Percentiles rank a stretch among this genome's conserved stretches.
phyloP scores from a whole-genome alignment of 1,140 invertebrate species.

The Scaptomyza graminum region DNA sequence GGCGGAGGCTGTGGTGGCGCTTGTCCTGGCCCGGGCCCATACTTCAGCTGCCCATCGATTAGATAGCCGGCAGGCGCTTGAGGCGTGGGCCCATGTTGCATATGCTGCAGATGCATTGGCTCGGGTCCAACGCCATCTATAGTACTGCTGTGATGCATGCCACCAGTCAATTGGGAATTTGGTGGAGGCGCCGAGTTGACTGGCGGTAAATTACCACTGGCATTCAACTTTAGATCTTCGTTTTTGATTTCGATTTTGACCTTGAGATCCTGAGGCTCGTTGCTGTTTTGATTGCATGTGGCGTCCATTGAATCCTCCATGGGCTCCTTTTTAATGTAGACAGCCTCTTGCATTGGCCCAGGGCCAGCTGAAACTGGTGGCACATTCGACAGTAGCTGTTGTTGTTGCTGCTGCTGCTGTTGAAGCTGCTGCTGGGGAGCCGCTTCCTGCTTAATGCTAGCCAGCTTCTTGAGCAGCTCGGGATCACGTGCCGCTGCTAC shows the following conservation, averaged over 20 bases:
- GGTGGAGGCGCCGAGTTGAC: slow-evolving; percentile 43
- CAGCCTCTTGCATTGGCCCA: slow-evolving; percentile 43
- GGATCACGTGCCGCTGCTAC: slow-evolving; percentile 59
- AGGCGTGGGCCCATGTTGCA: slow-evolving; percentile 50
- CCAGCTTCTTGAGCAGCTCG: slow-evolving; percentile 80
- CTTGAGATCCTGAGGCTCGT: slow-evolving; percentile 83
- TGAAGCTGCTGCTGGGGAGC: slow-evolving; percentile 45
- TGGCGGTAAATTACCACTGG: slow-evolving; percentile 47
- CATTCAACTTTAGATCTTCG: slow-evolving; percentile 66
- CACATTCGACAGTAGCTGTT: slow-evolving; percentile 52
- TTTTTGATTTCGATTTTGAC: slow-evolving; percentile 83
- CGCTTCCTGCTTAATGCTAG: slow-evolving; percentile 80
- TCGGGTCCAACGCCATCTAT: slow-evolving; percentile 30
- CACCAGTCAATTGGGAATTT: slow-evolving; percentile 27
- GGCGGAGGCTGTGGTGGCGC: slow-evolving; percentile 60
- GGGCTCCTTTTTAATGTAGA: slow-evolving; percentile 83
- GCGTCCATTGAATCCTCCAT: slow-evolving; percentile 83
- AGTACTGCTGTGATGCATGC: slow-evolving; percentile 25
- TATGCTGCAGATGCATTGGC: slow-evolving; percentile 62
- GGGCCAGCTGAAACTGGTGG: slow-evolving; percentile 47
- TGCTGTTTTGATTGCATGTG: slow-evolving; percentile 82
- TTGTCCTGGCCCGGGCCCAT: slow-evolving; percentile 52
- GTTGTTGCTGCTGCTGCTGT: slow-evolving; percentile 71
- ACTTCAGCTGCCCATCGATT: slow-evolving; percentile 76
- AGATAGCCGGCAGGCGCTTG: slow-evolving; percentile 68